Evolutionary conservation across 1,140 invertebrate species (phyloP).

Genomic region (Latrodectus geometricus): DNA sequence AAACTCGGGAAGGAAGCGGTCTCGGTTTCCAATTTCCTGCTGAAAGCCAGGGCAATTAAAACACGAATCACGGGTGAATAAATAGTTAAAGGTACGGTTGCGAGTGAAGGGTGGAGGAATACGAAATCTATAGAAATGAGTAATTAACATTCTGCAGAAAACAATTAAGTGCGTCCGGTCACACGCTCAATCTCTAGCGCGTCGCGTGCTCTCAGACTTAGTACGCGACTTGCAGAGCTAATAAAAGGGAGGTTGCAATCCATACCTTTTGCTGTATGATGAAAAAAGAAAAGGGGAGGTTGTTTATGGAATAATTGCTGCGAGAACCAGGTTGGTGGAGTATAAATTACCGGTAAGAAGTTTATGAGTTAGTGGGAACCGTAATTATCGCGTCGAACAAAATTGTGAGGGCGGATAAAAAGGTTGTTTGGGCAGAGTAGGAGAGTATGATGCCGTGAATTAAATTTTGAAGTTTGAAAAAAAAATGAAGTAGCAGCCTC

Average conservation of each 20-base stretch:
- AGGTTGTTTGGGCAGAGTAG: background rate
- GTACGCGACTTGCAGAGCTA: conserved; percentile 5
- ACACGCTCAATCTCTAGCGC: background rate
- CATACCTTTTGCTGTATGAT: background rate
- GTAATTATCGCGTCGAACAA: background rate
- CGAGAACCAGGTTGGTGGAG: background rate
- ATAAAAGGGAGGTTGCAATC: background rate
- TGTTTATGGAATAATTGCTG: conserved; percentile 17
- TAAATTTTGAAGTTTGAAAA: too few relatives aligned
- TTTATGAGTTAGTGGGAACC: background rate
- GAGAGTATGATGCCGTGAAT: background rate
- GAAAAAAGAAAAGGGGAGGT: background rate
- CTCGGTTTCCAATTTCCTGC: conserved; percentile 52
- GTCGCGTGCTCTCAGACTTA: background rate
- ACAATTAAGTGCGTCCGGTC: conserved; percentile 37
- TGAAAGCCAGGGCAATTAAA: conserved; percentile 14
- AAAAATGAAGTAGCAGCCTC: too few relatives aligned
- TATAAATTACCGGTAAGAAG: conserved; percentile 28
- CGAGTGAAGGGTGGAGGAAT: background rate
- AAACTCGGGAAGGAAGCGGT: conserved; percentile 21
- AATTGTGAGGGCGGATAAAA: background rate
- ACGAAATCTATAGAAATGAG: conserved; percentile 37
- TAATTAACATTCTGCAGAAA: conserved; percentile 50
- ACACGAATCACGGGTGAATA: background rate
- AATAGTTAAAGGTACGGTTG: too few relatives aligned